A percentile compares a stretch with the other conserved stretches of the same genome.
Conservation (phyloP, 2,888 invertebrate species). For the Sesia apiformis region DNA sequence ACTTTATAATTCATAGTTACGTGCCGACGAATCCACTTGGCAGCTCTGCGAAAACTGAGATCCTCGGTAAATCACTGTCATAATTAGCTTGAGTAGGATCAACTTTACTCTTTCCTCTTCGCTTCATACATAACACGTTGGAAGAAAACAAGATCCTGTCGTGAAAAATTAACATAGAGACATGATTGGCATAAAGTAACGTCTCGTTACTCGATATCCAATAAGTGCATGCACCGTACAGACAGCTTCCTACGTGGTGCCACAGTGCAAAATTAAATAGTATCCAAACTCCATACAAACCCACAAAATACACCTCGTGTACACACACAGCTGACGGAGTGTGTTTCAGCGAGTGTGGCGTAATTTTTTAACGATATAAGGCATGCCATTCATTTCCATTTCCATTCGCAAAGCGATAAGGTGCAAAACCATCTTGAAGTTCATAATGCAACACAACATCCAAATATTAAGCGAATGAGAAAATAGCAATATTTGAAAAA, state of each 20-base stretch:
- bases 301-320: too few relatives aligned
- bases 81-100: constrained; percentile 8
- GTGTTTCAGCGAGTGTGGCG: too few relatives aligned
- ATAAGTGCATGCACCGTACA: not conserved
- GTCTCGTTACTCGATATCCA: not conserved
- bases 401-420: too few relatives aligned
- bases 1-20: constrained; percentile 2
- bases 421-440: too few relatives aligned
- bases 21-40: constrained; percentile 7
- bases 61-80: constrained; percentile 7
- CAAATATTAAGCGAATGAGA: too few relatives aligned
- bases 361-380: too few relatives aligned
- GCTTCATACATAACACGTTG: not conserved
- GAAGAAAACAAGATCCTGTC: not conserved
- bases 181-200: not conserved
- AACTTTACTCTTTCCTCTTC: not conserved
- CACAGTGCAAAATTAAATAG: too few relatives aligned
- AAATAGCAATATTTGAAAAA: too few relatives aligned
- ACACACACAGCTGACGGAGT: too few relatives aligned
- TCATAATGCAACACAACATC: too few relatives aligned
- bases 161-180: not conserved
- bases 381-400: too few relatives aligned
- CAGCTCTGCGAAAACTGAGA: constrained; percentile 3
- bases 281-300: too few relatives aligned
- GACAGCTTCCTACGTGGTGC: not conserved